Evolutionary conservation across 1,140 invertebrate genomes (phyloP).

Genomic region (Drosophila teissieri): DNA sequence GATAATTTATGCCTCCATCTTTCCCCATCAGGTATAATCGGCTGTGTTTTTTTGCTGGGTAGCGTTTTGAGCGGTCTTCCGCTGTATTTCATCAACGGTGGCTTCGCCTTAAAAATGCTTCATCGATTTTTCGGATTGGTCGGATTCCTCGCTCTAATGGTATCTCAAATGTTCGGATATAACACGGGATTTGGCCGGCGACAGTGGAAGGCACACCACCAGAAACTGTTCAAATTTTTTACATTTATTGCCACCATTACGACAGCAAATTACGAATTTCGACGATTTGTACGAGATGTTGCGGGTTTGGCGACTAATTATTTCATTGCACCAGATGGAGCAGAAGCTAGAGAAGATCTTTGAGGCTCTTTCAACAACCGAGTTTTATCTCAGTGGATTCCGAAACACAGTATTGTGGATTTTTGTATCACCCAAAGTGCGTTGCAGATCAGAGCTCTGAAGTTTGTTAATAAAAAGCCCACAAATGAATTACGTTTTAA

Average conservation of each 20-base stretch:
- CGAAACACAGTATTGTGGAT: slow-evolving; percentile 23
- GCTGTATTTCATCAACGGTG: slow-evolving; percentile 43
- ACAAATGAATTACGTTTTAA: background rate
- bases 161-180: slow-evolving; percentile 76
- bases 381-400: slow-evolving; percentile 10
- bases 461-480: background rate
- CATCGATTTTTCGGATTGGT: slow-evolving; percentile 62
- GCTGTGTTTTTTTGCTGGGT: slow-evolving; percentile 60
- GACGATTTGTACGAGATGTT: slow-evolving; percentile 50
- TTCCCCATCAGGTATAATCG: slow-evolving; percentile 51
- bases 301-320: slow-evolving; percentile 4
- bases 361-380: background rate
- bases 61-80: slow-evolving; percentile 50
- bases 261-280: slow-evolving; percentile 65
- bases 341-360: slow-evolving; percentile 30
- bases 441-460: background rate
- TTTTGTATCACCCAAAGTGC: background rate
- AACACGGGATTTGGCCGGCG: slow-evolving; percentile 75
- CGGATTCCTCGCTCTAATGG: slow-evolving; percentile 68
- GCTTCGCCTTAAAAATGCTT: slow-evolving; percentile 43
- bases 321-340: background rate
- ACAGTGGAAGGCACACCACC: slow-evolving; percentile 64
- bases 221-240: slow-evolving; percentile 65
- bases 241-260: slow-evolving; percentile 64
- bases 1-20: slow-evolving; percentile 42